These are phyloP conservation scores for pig (Sus scrofa) DNA, from an alignment of 2,113 vertebrate genomes.

Conservation along the genomic window DNA sequence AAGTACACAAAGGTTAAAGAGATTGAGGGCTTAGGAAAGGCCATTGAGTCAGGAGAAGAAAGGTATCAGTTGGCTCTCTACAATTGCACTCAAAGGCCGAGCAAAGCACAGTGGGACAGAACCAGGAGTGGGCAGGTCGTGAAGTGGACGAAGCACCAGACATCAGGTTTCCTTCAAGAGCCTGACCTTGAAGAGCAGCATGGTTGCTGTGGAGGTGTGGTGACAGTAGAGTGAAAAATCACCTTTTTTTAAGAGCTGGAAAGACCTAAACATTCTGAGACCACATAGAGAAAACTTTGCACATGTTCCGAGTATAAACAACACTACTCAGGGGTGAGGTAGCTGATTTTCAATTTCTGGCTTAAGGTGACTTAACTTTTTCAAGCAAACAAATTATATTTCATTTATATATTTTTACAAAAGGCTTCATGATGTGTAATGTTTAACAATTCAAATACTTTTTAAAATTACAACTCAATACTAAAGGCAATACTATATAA, in stretches of 20 bases:
- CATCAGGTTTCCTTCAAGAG: neutral
- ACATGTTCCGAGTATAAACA: neutral
- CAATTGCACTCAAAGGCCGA: accelerated
- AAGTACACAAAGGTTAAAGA: neutral
- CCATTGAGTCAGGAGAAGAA: neutral
- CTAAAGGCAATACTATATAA: neutral
- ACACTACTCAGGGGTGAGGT: neutral
- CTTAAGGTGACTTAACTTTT: neutral
- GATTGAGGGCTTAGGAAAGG: too few relatives aligned
- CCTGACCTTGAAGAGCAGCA: neutral
- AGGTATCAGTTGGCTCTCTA: too few relatives aligned
- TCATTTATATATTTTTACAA: neutral
- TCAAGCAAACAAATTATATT: neutral
- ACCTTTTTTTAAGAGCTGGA: too few relatives aligned
- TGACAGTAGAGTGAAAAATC: accelerated
- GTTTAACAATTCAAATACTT: neutral
- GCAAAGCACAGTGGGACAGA: neutral
- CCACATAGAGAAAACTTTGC: neutral
- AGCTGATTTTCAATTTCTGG: too few relatives aligned
- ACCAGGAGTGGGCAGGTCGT: accelerated
- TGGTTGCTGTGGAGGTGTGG: too few relatives aligned
- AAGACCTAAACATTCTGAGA: too few relatives aligned
- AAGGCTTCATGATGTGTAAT: neutral
- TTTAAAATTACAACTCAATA: neutral
- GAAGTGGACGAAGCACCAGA: accelerated